phyloP scores from a whole-genome alignment of 2,888 invertebrate genomes.

The Erynnis tages region DNA sequence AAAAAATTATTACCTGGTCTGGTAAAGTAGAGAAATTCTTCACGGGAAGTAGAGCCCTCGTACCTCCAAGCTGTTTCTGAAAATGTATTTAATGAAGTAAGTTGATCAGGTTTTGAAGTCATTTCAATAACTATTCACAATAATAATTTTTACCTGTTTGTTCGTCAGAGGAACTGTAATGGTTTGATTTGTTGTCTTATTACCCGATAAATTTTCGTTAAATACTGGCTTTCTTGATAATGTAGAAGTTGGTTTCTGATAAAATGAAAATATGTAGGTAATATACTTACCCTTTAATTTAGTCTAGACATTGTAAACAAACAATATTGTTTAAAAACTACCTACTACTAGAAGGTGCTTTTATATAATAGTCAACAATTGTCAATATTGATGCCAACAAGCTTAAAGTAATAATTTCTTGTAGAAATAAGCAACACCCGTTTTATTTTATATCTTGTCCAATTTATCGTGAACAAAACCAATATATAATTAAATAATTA shows the following conservation, averaged over 20 bases:
- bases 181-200: conserved; percentile 12
- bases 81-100: not conserved
- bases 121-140: not conserved
- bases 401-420: too few species aligned
- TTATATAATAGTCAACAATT: too few species aligned
- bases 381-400: too few species aligned
- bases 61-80: not conserved
- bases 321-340: too few species aligned
- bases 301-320: too few species aligned
- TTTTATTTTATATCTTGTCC: too few species aligned
- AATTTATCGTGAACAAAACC: too few species aligned
- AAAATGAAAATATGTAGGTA: conserved; percentile 7
- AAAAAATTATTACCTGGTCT: conserved; percentile 31
- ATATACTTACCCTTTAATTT: too few species aligned
- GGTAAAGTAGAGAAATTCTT: conserved; percentile 29
- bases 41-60: conserved; percentile 20
- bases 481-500: not conserved
- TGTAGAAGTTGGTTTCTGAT: conserved; percentile 28
- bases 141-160: conserved; percentile 11
- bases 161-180: conserved; percentile 16
- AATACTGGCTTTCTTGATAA: not conserved
- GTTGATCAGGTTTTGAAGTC: too few species aligned
- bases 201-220: not conserved
- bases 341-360: too few species aligned
- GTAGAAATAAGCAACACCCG: too few species aligned